Evolutionary conservation across 2,888 invertebrate genomes (phyloP).

Genomic region (Apantesis nais): DNA sequence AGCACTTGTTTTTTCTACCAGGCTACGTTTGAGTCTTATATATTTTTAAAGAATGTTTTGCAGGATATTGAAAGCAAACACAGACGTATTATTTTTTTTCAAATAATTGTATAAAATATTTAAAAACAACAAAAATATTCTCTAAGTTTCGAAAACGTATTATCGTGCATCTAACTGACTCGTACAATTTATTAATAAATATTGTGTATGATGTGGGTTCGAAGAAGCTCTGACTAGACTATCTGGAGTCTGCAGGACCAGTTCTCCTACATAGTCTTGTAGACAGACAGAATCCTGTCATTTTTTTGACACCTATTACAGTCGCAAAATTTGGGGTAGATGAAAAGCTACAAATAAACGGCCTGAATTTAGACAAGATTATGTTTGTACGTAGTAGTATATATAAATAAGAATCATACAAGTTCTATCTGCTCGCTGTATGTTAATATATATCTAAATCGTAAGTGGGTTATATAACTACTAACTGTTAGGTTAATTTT

Average conservation of each 20-base stretch:
- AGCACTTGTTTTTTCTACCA: neutral
- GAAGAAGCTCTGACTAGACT: neutral
- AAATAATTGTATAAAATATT: no score
- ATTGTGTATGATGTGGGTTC: neutral
- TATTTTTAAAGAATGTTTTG: neutral
- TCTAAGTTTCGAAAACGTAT: neutral
- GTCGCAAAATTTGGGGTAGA: neutral
- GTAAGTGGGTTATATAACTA: conserved; percentile 44
- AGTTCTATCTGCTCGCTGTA: conserved; percentile 34
- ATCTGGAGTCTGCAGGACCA: neutral
- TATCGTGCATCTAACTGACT: neutral
- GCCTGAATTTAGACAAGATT: neutral
- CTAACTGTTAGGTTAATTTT: conserved; percentile 48
- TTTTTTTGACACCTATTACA: neutral
- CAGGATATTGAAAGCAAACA: neutral
- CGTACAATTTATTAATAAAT: neutral
- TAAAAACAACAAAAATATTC: neutral
- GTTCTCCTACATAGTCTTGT: neutral
- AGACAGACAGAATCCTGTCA: neutral
- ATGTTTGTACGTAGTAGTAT: neutral
- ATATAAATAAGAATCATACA: conserved; percentile 3
- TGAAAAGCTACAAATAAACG: neutral
- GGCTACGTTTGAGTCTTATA: neutral
- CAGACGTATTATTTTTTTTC: neutral
- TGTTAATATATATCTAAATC: conserved; percentile 43